Conservation (phyloP, 2,888 invertebrate genomes). For the Temnothorax rugatulus region DNA sequence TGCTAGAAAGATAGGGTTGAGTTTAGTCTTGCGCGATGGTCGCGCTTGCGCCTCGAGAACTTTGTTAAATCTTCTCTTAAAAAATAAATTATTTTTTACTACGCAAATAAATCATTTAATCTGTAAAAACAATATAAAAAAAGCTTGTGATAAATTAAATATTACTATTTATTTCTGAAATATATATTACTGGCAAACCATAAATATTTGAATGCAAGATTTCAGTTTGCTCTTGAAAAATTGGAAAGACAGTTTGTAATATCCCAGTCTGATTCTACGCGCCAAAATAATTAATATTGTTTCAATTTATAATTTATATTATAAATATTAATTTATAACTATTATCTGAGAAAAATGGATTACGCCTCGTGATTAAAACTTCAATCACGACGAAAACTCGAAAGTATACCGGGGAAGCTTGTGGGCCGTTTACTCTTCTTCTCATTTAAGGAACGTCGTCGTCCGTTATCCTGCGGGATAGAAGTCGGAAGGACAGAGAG, state of each 20-base stretch:
- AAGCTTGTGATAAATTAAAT: neutral
- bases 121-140: neutral
- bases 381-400: neutral
- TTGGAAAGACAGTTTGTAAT: neutral
- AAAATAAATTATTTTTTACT: neutral
- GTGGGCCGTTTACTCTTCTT: slow-evolving; percentile 8
- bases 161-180: slow-evolving; percentile 10
- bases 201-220: neutral
- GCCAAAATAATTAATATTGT: neutral
- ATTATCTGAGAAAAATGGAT: neutral
- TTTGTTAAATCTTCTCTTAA: slow-evolving; percentile 40
- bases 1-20: slow-evolving; percentile 70
- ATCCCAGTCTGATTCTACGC: neutral
- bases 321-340: neutral
- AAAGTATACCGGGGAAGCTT: neutral
- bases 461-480: slow-evolving; percentile 69
- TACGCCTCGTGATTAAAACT: neutral
- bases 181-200: neutral
- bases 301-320: neutral
- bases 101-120: neutral
- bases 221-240: neutral
- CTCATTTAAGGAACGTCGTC: slow-evolving; percentile 55
- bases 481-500: slow-evolving; percentile 66
- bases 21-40: slow-evolving; percentile 69
- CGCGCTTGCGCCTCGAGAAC: slow-evolving; percentile 66